Base-by-base conservation (phyloP, 1,140 invertebrate species). In the Pomacea maculata region DNA sequence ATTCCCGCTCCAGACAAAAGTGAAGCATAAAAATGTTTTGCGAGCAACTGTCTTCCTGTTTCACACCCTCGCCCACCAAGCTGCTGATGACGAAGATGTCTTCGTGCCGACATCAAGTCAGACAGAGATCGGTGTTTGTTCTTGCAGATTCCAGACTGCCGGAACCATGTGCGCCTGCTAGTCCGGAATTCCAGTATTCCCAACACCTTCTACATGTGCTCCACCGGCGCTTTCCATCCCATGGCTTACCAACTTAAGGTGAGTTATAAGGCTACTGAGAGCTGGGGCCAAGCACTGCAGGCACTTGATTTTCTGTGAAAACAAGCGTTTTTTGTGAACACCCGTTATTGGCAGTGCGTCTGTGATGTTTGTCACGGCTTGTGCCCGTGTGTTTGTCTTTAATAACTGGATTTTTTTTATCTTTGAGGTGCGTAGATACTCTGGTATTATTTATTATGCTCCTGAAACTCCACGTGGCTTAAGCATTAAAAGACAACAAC, bases 141-240 rank as follows among this genome's bases (percentile, higher is more conserved):
- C 80, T 76, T 75, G n/a, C 80, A 87, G 86, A 77, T 68, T 21
- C 83, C 83, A 54, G 83, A 87, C 65, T 88, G 87, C 70, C 87
- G 86, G 80, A 86, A 85, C 82, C 85, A 86, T 77, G 82, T 88
- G 17, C 79, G 83, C 11, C 82, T 84, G 79, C 78, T 87, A 64
- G 84, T 84, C 21, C 73, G 82, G 64, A 83, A 85, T 65, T 78
- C 68, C 25, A 79, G 72, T 21, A 67, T 78, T 6, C 78, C 83
- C 54, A 82, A 85, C 73, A 82, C 80, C 4, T 82, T 86, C 70
- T 85, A 80, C 77, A 83, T 88, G 68, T 88, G 87, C 83, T 82
- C 81, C 17, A 88, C 87, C 12, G 84, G 85, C 54, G 83, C 85
- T 52, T 85, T 83, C 77, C 63, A 73, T 55, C 87, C 87, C 19